Percentiles rank a stretch among this genome's conserved stretches.
Conservation (phyloP, 1,140 invertebrate species). For the Brachionus sp. region DNA sequence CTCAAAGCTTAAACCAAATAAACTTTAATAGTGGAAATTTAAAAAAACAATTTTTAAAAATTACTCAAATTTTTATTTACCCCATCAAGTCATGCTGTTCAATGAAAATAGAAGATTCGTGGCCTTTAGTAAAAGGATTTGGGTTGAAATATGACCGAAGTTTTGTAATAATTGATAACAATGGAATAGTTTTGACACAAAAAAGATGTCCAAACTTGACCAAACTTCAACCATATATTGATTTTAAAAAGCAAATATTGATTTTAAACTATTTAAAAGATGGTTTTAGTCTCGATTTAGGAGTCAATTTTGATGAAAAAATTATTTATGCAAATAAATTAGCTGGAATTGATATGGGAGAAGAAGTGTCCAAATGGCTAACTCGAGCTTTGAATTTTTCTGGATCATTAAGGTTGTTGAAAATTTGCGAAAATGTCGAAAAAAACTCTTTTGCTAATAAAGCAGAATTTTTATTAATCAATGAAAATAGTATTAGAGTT, state of each 20-base stretch:
- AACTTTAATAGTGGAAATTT: neutral
- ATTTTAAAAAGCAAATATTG: conserved; percentile 65
- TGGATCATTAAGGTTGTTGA: neutral
- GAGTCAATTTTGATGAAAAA: conserved; percentile 62
- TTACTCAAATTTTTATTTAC: conserved; percentile 73
- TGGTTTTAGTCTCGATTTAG: conserved; percentile 27
- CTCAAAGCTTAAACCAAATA: neutral
- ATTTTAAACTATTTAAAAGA: conserved; percentile 58
- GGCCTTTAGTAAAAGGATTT: conserved; percentile 70
- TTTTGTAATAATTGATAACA: conserved; percentile 80
- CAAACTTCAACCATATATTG: conserved; percentile 71
- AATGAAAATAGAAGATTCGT: conserved; percentile 62
- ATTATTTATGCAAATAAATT: conserved; percentile 71
- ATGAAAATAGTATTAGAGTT: conserved; percentile 4
- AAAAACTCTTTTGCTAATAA: conserved; percentile 31
- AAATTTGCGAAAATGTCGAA: neutral
- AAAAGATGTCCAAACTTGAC: conserved; percentile 77
- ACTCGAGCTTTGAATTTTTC: neutral
- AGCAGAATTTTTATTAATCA: conserved; percentile 33
- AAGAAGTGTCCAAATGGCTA: conserved; percentile 3
- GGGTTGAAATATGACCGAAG: conserved; percentile 82
- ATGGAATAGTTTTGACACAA: conserved; percentile 78
- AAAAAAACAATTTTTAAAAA: conserved; percentile 13
- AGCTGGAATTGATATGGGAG: neutral
- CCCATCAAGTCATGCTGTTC: conserved; percentile 88